These are phyloP conservation scores for Drosophila subsilvestris DNA, from an alignment of 2,888 invertebrate genomes.

Conservation along the genomic window DNA sequence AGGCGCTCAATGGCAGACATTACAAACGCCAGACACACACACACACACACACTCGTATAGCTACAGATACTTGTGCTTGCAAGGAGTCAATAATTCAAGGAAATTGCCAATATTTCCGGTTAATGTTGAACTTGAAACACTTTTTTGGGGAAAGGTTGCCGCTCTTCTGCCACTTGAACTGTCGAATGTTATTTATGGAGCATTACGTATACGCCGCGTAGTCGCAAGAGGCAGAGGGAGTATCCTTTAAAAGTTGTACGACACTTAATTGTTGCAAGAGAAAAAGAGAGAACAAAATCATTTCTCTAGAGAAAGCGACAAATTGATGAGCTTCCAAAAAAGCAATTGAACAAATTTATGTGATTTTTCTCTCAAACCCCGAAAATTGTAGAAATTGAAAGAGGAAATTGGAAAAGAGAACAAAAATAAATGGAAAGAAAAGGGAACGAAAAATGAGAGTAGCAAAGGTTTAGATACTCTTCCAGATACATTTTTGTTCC, in stretches of 20 bases:
- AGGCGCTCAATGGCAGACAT: constrained; percentile 62
- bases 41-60: neutral
- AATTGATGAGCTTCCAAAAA: constrained; percentile 69
- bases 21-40: constrained; percentile 34
- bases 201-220: constrained; percentile 59
- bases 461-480: neutral
- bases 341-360: constrained; percentile 67
- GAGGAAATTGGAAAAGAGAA: constrained; percentile 37
- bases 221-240: constrained; percentile 1
- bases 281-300: neutral
- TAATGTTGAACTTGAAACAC: constrained; percentile 55
- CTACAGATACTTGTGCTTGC: constrained; percentile 1
- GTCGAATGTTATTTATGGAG: constrained; percentile 50
- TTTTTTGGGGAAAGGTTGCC: constrained; percentile 22
- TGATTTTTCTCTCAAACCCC: constrained; percentile 25
- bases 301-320: constrained; percentile 21
- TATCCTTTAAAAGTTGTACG: constrained; percentile 60
- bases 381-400: constrained; percentile 56
- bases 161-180: constrained; percentile 22
- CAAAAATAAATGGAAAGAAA: constrained; percentile 6
- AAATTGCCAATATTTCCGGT: constrained; percentile 77
- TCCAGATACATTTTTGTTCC: neutral
- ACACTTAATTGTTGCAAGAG: constrained; percentile 33
- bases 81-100: constrained; percentile 60
- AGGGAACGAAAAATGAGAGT: neutral